These are phyloP conservation scores for Brachionichthys hirsutus DNA, from an alignment of 2,113 vertebrate genomes.

Conservation along the genomic window DNA sequence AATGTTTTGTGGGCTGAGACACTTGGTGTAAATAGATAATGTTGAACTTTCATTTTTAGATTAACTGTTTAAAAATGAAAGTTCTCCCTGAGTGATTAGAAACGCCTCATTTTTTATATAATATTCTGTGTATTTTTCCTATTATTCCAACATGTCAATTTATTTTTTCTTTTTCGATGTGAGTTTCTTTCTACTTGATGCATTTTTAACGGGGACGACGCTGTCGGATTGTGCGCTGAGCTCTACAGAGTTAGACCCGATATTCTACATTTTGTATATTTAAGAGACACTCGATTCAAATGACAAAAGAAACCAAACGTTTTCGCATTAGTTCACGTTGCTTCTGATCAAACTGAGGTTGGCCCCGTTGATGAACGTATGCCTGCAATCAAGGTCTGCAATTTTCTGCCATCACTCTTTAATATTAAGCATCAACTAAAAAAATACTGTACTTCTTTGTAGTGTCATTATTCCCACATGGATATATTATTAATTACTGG, in stretches of 20 bases:
- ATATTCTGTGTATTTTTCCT: neutral
- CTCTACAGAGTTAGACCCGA: neutral
- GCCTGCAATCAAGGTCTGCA: too few relatives aligned
- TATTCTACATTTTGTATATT: neutral
- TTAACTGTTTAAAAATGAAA: too few relatives aligned
- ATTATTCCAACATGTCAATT: neutral
- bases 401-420: too few relatives aligned
- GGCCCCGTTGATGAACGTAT: too few relatives aligned
- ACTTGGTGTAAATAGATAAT: too few relatives aligned
- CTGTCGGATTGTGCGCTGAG: neutral
- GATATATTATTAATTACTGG: too few relatives aligned
- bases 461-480: too few relatives aligned
- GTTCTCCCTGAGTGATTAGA: neutral
- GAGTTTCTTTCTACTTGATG: neutral
- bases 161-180: neutral
- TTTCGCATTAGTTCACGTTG: neutral
- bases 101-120: neutral
- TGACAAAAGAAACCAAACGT: neutral
- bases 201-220: neutral
- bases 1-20: too few relatives aligned
- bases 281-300: slow-evolving; percentile 10
- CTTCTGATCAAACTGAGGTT: too few relatives aligned
- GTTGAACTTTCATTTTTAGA: too few relatives aligned
- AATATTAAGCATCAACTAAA: too few relatives aligned
- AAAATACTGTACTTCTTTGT: too few relatives aligned